Base-by-base conservation (phyloP, 2,888 invertebrate genomes). In the Heliconius erato region DNA sequence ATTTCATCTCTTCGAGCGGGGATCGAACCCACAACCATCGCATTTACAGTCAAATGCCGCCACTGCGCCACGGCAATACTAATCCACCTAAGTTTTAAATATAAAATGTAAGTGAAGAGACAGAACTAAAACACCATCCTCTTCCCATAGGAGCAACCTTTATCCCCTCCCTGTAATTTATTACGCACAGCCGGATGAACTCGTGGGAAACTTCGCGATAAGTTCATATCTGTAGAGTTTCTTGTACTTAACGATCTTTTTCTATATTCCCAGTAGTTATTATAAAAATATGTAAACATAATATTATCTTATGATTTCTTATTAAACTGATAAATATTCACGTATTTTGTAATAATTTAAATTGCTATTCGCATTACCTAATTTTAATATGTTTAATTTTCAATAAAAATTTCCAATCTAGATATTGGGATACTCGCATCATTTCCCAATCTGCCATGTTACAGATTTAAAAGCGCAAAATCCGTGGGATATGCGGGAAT, bases 121-220 rank as follows among this genome's bases (percentile, higher is more conserved):
- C 40, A 65, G 44, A 68, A 67, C 65, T 78, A 68, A 1, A 44
- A 68, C 68, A 65, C 32, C 68, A 68, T 78, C 67, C 67, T 49
- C 49, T 19, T 65, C 71, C 71, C 71, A 77, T 26, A 35, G 67
- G 40, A 69, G 35, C 71, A 69, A 59, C 77, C 81, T 59, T 76
- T 63, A 76, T 80, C 80, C 80, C 79, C 59, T 19, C 26, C 59
- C 44, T 12, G 44, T 78, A 81, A 81, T 81, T 77, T 81, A 81
- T 81, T 81, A 81, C 71, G 28, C 69, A 59, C 81, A 44, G 49
- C 77, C 69, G 81, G 63, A 71, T 81, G 81, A 81, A 72, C 81
- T 63, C 78, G 77, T 44, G 71, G 49, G 77, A 78, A 81, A 81
- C n/a, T 81, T 81, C 32, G n/a, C n/a, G 35, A 71, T 71, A 65